These are phyloP conservation scores for Pseudopipra pipra DNA, from an alignment of 2,113 vertebrate species.

Conservation along the genomic window DNA sequence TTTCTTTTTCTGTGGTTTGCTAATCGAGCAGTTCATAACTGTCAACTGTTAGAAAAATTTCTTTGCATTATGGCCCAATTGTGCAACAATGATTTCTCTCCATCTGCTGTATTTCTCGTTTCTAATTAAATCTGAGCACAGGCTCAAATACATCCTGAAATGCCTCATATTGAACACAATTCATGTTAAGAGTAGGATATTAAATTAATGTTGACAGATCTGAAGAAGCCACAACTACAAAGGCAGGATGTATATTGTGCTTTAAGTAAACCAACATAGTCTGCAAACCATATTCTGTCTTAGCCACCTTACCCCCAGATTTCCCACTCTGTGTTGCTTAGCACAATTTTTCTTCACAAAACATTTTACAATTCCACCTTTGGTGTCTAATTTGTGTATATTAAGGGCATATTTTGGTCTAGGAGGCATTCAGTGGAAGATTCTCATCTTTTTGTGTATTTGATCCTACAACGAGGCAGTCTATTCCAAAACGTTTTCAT, in stretches of 20 bases:
- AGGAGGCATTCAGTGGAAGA: background rate
- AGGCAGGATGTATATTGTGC: background rate
- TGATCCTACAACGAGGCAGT: background rate
- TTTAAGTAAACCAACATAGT: conserved; percentile 1
- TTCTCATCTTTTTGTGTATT: background rate
- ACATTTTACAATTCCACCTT: background rate
- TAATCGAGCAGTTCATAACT: conserved; percentile 14
- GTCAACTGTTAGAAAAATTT: conserved; percentile 41
- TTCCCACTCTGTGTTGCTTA: background rate
- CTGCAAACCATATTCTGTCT: background rate
- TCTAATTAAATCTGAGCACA: conserved; percentile 44
- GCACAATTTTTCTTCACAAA: background rate
- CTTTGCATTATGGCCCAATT: conserved; percentile 27
- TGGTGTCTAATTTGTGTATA: background rate
- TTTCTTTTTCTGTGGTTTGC: conserved; percentile 35
- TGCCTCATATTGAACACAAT: conserved; percentile 15
- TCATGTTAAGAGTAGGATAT: conserved; percentile 23
- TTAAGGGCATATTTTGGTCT: background rate
- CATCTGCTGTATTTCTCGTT: conserved; percentile 29
- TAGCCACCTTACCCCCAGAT: background rate
- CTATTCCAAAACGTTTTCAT: background rate
- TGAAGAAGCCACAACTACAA: conserved; percentile 5
- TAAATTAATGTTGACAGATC: conserved; percentile 30
- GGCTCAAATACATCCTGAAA: conserved; percentile 45
- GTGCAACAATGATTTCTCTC: conserved; percentile 15